Conservation (phyloP, 2,888 invertebrate species). For the Blera fallax region DNA sequence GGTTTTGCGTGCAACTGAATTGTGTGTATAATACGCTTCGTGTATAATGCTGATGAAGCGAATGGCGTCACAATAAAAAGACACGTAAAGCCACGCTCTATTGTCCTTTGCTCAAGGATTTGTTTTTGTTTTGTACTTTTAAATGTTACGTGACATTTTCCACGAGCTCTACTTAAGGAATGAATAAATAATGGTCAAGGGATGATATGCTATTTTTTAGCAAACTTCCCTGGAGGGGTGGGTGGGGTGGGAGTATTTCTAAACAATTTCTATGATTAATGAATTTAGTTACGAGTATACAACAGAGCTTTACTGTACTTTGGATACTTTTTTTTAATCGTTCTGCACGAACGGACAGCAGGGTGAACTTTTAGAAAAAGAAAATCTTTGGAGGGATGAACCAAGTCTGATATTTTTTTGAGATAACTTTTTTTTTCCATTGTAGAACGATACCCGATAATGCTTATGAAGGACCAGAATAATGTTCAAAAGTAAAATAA, state of each 20-base stretch:
- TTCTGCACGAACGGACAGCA: slow-evolving; percentile 2
- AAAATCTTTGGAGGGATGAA: background rate
- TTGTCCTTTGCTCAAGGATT: background rate
- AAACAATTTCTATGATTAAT: slow-evolving; percentile 39
- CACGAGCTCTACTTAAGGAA: background rate
- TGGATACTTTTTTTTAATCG: background rate
- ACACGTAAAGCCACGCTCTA: background rate
- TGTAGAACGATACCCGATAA: background rate
- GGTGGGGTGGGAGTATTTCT: slow-evolving; percentile 12
- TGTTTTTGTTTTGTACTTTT: background rate
- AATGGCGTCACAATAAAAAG: background rate
- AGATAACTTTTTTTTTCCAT: background rate
- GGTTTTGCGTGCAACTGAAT: background rate
- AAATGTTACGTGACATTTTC: slow-evolving; percentile 29
- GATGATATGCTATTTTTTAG: background rate
- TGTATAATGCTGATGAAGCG: background rate
- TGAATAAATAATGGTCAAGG: slow-evolving; percentile 27
- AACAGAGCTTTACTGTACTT: background rate
- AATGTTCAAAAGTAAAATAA: too few relatives aligned
- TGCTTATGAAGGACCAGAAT: background rate
- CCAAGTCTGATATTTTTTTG: background rate
- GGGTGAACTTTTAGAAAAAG: background rate
- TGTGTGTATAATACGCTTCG: background rate
- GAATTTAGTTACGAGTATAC: slow-evolving; percentile 28
- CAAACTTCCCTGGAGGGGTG: background rate